phyloP scores from a whole-genome alignment of 23 tunicate species.

The Trididemnum miniatum region DNA sequence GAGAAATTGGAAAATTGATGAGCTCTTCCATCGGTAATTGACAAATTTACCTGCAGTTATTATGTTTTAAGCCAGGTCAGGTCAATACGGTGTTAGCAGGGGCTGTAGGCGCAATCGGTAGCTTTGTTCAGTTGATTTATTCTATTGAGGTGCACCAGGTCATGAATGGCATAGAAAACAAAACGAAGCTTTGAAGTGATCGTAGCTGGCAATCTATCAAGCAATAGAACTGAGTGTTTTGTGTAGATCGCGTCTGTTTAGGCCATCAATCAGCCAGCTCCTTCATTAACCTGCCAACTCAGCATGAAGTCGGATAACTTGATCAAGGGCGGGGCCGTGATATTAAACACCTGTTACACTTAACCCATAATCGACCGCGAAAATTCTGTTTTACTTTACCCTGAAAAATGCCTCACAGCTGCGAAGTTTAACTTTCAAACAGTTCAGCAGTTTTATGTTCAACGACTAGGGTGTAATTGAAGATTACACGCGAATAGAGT shows the following conservation, averaged over 20 bases:
- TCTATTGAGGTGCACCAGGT: conserved; percentile 13
- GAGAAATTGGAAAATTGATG: no score
- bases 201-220: conserved; percentile 22
- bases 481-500: no score
- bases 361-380: conserved; percentile 10
- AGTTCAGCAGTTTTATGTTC: background rate
- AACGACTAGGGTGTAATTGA: no score
- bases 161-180: conserved; percentile 21
- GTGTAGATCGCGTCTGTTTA: conserved; percentile 33
- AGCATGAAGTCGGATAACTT: background rate
- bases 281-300: conserved; percentile 6
- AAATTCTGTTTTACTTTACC: background rate
- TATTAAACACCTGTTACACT: conserved; percentile 33
- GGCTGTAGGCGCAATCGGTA: background rate
- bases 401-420: background rate
- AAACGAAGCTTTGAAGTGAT: conserved; percentile 43
- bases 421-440: background rate
- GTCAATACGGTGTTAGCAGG: background rate
- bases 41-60: no score
- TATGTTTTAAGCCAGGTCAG: background rate
- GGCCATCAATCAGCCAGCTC: conserved; percentile 18
- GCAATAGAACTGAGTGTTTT: conserved; percentile 14
- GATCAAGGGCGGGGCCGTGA: conserved; percentile 8
- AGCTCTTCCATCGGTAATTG: no score
- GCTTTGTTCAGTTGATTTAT: background rate